Conservation (phyloP, 2,797 vertebrate genomes). For the Gorsachius magnificus region DNA sequence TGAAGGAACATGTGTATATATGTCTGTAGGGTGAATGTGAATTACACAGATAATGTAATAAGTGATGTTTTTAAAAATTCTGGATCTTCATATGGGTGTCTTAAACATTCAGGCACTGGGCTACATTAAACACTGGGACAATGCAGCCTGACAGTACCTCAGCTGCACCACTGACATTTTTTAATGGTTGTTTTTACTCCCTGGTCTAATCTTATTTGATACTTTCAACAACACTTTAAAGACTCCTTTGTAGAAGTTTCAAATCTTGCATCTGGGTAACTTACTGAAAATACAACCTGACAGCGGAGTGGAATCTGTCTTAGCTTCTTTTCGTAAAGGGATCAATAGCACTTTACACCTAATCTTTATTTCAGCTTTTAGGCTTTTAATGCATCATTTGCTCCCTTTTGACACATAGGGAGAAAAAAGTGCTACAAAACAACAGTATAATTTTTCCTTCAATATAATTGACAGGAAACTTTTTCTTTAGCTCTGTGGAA, state of each 20-base stretch:
- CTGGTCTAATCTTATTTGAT: conserved; percentile 1
- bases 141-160: background rate
- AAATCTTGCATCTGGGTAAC: conserved; percentile 43
- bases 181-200: conserved; percentile 4
- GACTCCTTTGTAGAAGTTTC: conserved; percentile 43
- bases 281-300: conserved; percentile 72
- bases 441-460: conserved; percentile 66
- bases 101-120: background rate
- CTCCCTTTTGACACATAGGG: conserved; percentile 71
- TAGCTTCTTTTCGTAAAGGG: conserved; percentile 59
- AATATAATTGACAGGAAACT: conserved; percentile 60
- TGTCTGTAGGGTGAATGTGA: background rate
- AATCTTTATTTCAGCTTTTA: conserved; percentile 75
- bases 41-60: background rate
- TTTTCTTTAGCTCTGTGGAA: conserved; percentile 33
- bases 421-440: conserved; percentile 56
- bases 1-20: no score
- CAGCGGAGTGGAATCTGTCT: conserved; percentile 60
- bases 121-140: background rate
- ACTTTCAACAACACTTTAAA: conserved; percentile 52
- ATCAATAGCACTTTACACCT: conserved; percentile 80
- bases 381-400: conserved; percentile 73
- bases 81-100: background rate
- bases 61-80: background rate
- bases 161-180: background rate